phyloP scores from a whole-genome alignment of 2,888 invertebrate genomes.

The Cactoblastis cactorum region DNA sequence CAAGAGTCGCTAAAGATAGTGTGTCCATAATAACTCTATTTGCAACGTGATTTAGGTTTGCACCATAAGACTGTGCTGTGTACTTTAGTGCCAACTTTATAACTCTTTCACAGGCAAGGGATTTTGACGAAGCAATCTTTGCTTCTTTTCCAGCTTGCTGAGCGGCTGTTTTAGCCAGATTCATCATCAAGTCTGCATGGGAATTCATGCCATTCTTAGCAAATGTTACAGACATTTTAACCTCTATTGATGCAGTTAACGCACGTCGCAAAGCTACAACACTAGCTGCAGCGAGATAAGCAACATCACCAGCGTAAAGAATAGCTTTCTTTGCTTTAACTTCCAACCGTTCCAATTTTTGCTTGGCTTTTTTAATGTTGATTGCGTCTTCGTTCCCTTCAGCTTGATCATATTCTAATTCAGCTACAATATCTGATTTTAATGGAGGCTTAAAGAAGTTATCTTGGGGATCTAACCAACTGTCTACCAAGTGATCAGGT shows the following conservation, averaged over 20 bases:
- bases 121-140: slow-evolving; percentile 65
- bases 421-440: slow-evolving; percentile 57
- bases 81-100: slow-evolving; percentile 68
- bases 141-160: slow-evolving; percentile 74
- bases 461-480: slow-evolving; percentile 57
- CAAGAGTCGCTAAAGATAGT: slow-evolving; percentile 60
- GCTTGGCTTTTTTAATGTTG: slow-evolving; percentile 57
- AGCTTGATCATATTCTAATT: slow-evolving; percentile 63
- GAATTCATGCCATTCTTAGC: slow-evolving; percentile 71
- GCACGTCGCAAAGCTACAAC: slow-evolving; percentile 70
- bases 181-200: slow-evolving; percentile 73
- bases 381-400: slow-evolving; percentile 52
- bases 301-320: slow-evolving; percentile 70
- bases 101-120: slow-evolving; percentile 63
- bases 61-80: slow-evolving; percentile 66
- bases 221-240: slow-evolving; percentile 67
- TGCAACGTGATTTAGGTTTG: slow-evolving; percentile 66
- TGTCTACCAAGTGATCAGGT: slow-evolving; percentile 49
- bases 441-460: slow-evolving; percentile 44
- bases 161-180: slow-evolving; percentile 70
- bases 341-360: slow-evolving; percentile 60
- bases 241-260: slow-evolving; percentile 69
- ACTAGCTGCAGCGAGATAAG: slow-evolving; percentile 69
- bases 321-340: slow-evolving; percentile 71
- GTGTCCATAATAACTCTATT: slow-evolving; percentile 72